Evolutionary conservation across 2,888 invertebrate genomes (phyloP).

Genomic region (Caenorhabditis sp.): DNA sequence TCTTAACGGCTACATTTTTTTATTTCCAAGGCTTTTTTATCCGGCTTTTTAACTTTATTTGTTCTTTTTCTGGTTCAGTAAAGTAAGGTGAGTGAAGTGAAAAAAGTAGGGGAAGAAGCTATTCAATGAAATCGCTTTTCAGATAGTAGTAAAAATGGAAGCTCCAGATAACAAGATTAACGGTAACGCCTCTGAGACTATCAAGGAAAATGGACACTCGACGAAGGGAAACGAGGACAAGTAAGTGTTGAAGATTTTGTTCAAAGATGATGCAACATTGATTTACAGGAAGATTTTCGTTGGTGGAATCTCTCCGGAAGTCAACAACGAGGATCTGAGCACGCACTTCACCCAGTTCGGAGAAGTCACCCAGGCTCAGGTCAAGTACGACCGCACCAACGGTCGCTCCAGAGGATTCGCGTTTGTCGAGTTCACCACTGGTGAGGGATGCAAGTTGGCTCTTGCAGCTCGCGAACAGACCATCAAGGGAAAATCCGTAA

Average conservation of each 20-base stretch:
- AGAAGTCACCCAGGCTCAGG: conserved; percentile 80
- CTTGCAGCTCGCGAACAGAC: conserved; percentile 79
- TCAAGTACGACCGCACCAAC: conserved; percentile 83
- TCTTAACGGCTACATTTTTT: conserved; percentile 73
- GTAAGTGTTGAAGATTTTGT: conserved; percentile 47
- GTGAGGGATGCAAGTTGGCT: conserved; percentile 80
- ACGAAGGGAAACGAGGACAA: conserved; percentile 79
- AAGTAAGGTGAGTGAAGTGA: conserved; percentile 69
- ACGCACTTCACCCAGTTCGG: conserved; percentile 81
- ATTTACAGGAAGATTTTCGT: conserved; percentile 83
- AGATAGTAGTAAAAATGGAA: conserved; percentile 69
- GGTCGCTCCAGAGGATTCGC: conserved; percentile 83
- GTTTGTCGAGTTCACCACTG: conserved; percentile 82
- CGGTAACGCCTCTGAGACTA: conserved; percentile 71
- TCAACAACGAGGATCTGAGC: conserved; percentile 81
- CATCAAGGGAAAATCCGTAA: conserved; percentile 80
- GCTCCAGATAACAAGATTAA: conserved; percentile 73
- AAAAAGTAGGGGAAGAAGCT: too few relatives aligned
- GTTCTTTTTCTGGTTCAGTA: conserved; percentile 65
- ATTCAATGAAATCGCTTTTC: conserved; percentile 7
- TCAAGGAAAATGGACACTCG: conserved; percentile 74
- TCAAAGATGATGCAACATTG: background rate
- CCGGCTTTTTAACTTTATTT: conserved; percentile 68
- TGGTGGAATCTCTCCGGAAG: conserved; percentile 83
- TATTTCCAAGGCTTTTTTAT: conserved; percentile 69